These are phyloP conservation scores for Brevipalpus yothersi DNA, from an alignment of 1,140 invertebrate genomes.

Conservation along the genomic window DNA sequence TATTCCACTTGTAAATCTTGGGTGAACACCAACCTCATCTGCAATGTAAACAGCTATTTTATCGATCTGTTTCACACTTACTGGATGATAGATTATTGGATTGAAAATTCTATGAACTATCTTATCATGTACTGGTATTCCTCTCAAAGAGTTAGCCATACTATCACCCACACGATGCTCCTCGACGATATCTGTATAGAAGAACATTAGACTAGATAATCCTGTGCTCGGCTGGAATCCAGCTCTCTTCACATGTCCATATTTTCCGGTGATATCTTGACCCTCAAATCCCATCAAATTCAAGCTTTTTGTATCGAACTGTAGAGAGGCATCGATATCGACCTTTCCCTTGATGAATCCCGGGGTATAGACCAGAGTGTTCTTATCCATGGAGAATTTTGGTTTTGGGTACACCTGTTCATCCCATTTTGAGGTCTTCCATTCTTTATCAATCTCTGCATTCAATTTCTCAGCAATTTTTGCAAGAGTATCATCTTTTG, in stretches of 20 bases:
- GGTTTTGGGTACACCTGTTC: too few relatives aligned
- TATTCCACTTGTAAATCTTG: background rate
- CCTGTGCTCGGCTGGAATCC: background rate
- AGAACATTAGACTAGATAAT: background rate
- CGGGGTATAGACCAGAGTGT: background rate
- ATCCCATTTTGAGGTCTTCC: too few relatives aligned
- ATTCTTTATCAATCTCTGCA: too few relatives aligned
- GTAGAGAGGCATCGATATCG: background rate
- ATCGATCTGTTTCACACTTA: background rate
- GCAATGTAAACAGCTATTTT: background rate
- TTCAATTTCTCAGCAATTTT: too few relatives aligned
- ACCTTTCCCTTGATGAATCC: background rate
- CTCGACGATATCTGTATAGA: background rate
- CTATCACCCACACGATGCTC: background rate
- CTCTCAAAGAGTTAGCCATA: background rate
- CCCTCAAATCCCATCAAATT: background rate
- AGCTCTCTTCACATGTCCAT: too few relatives aligned
- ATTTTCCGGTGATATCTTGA: too few relatives aligned
- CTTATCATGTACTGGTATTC: background rate
- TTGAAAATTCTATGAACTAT: background rate
- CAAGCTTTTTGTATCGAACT: too few relatives aligned
- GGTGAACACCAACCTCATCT: background rate
- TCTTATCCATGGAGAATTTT: background rate
- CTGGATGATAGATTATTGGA: background rate
- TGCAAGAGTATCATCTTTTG: too few relatives aligned